phyloP scores from a whole-genome alignment of 2,113 vertebrate genomes.

The Otus sunia region DNA sequence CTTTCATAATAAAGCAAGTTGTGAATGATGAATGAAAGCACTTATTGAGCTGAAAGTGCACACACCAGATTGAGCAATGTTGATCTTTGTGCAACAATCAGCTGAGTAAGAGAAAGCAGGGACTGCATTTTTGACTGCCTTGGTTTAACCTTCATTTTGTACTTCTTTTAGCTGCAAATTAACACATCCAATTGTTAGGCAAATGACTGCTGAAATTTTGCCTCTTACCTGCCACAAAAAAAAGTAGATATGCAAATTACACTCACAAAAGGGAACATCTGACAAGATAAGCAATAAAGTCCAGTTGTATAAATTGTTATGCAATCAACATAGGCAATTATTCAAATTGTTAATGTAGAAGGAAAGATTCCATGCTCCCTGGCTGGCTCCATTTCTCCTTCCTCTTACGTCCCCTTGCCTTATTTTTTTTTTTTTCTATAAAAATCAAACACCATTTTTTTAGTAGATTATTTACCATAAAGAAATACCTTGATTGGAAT shows the following conservation, averaged over 20 bases:
- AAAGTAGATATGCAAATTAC: background rate
- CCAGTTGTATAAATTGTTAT: background rate
- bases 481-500: conserved; percentile 29
- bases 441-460: background rate
- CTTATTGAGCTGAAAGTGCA: conserved; percentile 56
- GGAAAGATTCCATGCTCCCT: background rate
- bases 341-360: background rate
- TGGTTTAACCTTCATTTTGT: conserved; percentile 15
- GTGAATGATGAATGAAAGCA: conserved; percentile 62
- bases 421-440: background rate
- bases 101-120: conserved; percentile 39
- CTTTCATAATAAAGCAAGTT: conserved; percentile 56
- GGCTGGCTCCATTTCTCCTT: background rate
- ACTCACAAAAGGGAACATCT: background rate
- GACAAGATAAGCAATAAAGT: background rate
- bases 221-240: background rate
- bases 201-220: background rate
- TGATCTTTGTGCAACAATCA: conserved; percentile 56
- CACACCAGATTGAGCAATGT: conserved; percentile 46
- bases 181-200: background rate
- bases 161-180: conserved; percentile 21
- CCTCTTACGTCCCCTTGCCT: background rate
- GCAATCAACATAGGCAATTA: background rate
- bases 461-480: conserved; percentile 8
- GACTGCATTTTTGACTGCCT: background rate